Evolutionary conservation across 1,140 invertebrate species (phyloP).

Genomic region (Zaprionus gabonicus): DNA sequence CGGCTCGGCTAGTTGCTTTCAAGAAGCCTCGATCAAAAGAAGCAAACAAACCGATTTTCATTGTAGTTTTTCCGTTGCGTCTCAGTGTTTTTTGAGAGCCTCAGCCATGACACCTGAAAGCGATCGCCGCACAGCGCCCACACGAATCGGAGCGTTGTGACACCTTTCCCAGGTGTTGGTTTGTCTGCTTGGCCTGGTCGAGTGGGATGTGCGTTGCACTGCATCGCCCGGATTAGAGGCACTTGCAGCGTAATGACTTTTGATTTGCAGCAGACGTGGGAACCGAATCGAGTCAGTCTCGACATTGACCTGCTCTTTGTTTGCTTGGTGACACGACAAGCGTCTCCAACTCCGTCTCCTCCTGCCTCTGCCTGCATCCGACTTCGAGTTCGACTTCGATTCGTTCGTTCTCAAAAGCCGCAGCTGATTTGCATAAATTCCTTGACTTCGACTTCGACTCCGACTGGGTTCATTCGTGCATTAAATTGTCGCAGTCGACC

Average conservation of each 20-base stretch:
- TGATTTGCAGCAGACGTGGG: constrained; percentile 61
- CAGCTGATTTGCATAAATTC: constrained; percentile 74
- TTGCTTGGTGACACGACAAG: constrained; percentile 52
- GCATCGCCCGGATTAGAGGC: constrained; percentile 72
- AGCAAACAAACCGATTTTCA: constrained; percentile 66
- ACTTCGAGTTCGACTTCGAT: constrained; percentile 25
- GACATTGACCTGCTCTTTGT: constrained; percentile 52
- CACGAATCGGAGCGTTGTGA: constrained; percentile 49
- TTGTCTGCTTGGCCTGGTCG: constrained; percentile 31
- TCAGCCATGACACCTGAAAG: constrained; percentile 68
- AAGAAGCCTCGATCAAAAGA: constrained; percentile 45
- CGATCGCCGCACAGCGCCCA: constrained; percentile 58
- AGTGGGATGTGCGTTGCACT: constrained; percentile 54
- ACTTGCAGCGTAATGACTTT: constrained; percentile 76
- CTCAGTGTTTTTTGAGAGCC: constrained; percentile 20
- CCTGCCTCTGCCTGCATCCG: not conserved
- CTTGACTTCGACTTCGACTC: constrained; percentile 35
- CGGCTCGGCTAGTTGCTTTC: constrained; percentile 31
- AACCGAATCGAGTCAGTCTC: constrained; percentile 34
- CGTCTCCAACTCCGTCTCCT: constrained; percentile 11
- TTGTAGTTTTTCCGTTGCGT: constrained; percentile 23
- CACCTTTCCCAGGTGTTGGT: constrained; percentile 47
- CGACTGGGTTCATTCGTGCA: constrained; percentile 64
- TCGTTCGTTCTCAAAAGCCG: constrained; percentile 33
- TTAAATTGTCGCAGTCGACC: constrained; percentile 63